Base-by-base conservation (phyloP, 2,113 vertebrate species). In the Anhinga rufa region DNA sequence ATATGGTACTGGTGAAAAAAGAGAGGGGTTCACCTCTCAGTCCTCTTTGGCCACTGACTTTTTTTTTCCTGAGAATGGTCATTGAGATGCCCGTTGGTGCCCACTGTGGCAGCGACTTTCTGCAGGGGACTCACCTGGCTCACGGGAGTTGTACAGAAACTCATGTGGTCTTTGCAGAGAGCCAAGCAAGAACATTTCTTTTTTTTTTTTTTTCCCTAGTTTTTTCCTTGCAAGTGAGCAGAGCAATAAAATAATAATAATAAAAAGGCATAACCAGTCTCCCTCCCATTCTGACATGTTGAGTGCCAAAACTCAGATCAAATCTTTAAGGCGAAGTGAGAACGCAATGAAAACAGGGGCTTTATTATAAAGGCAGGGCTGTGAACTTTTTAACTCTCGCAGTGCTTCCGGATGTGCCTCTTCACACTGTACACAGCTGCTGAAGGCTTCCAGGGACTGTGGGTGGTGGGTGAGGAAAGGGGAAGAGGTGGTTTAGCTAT, bases 401-500 rank as follows among this genome's bases (percentile, higher is more conserved):
- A 0, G 70, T 6, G 57, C 92, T 91, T 88, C 90, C 12, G n/a
- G 81, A 93, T 96, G 90, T 96, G 92, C 65, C 91, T 89, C 90
- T 52, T 66, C 85, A 24, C 69, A 16, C 89, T 52, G 55, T 55
- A 60, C 95, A 77, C 92, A 95, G 96, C 95, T 96, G 92, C 84
- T 82, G 94, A 85, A 75, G 49, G 38, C 95, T 97, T 84, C 87
- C 92, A 95, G 91, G 90, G 95, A 17, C 86, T 74, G 95, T 95
- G 97, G 97, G 93, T 95, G 95, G 96, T 93, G 95, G 95, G 92
- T 86, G 88, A 97, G 93, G 72, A 95, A 71, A 92, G 72, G 92
- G 94, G 82, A 96, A 95, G 90, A 65, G 86, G 96, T 97, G 81
- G 71, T 93, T 95, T 14, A 96, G 92, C 90, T 97, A 93, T 92